phyloP scores from a whole-genome alignment of 2,797 vertebrate genomes.

The Xenops minutus region DNA sequence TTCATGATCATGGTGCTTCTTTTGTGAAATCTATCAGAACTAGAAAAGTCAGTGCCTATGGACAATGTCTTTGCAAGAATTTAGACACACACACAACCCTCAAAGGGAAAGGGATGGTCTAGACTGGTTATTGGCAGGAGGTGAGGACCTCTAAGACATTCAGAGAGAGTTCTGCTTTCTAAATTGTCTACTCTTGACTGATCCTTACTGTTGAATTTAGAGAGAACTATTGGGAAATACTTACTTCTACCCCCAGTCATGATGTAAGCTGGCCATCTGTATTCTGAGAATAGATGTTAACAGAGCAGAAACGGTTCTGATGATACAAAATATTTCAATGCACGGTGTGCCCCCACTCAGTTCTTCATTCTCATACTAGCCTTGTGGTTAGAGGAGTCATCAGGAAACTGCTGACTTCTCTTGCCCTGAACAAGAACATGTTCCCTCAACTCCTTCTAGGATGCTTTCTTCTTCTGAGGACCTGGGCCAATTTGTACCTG shows the following conservation, averaged over 20 bases:
- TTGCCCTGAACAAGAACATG: not conserved
- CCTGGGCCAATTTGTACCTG: not conserved
- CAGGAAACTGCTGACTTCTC: not conserved
- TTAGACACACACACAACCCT: not conserved
- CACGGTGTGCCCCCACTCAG: fast-evolving
- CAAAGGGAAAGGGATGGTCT: not conserved
- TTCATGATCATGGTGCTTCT: not conserved
- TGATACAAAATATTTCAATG: not conserved
- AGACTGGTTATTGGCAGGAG: not conserved
- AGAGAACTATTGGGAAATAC: not conserved
- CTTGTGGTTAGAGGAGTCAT: not conserved
- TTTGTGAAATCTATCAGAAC: not conserved
- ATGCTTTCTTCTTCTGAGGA: not conserved
- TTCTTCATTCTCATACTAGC: not conserved
- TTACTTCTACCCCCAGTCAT: not conserved
- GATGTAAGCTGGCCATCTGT: not conserved
- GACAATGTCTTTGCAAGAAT: not conserved
- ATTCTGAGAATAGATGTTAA: conserved; percentile 9
- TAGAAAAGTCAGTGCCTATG: not conserved
- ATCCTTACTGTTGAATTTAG: not conserved
- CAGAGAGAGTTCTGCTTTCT: not conserved
- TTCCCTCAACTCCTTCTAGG: not conserved
- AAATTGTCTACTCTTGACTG: not conserved
- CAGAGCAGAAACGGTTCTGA: not conserved
- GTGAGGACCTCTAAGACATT: not conserved